Evolutionary conservation across 2,888 invertebrate genomes (phyloP).

Genomic region (Microplitis manilae): DNA sequence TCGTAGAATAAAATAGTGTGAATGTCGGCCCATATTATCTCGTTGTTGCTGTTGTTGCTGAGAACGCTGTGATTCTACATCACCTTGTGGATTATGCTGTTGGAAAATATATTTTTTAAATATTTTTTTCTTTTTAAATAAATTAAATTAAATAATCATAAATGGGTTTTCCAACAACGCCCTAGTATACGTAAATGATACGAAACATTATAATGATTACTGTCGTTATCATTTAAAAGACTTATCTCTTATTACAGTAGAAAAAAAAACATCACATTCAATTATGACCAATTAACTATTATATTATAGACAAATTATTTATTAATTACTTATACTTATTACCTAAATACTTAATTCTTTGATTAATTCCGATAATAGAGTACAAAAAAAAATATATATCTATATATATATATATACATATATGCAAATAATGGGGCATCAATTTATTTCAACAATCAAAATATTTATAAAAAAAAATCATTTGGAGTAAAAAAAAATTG

Average conservation of each 20-base stretch:
- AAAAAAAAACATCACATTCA: not conserved
- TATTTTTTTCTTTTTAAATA: constrained; percentile 16
- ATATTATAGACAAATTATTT: not conserved
- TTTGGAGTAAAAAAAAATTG: not conserved
- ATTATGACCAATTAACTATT: not conserved
- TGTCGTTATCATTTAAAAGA: not conserved
- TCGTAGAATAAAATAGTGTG: constrained; percentile 70
- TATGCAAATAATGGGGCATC: not conserved
- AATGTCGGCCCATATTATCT: constrained; percentile 58
- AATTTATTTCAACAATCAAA: not conserved
- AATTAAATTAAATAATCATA: not conserved
- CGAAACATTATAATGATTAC: not conserved
- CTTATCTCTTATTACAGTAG: not conserved
- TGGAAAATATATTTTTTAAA: constrained; percentile 51
- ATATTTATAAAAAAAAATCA: not conserved
- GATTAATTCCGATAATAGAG: not conserved
- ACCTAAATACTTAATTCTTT: not conserved
- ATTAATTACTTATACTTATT: not conserved
- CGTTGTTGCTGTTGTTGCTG: constrained; percentile 38
- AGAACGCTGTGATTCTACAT: constrained; percentile 71
- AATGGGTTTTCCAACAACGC: not conserved
- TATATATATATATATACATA: not conserved
- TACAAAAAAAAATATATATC: not conserved
- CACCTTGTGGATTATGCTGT: constrained; percentile 66
- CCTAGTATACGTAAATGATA: not conserved